Percentiles rank a stretch among this genome's conserved stretches.
phyloP scores from a whole-genome alignment of 2,888 invertebrate species.

The Stramonita haemastoma region DNA sequence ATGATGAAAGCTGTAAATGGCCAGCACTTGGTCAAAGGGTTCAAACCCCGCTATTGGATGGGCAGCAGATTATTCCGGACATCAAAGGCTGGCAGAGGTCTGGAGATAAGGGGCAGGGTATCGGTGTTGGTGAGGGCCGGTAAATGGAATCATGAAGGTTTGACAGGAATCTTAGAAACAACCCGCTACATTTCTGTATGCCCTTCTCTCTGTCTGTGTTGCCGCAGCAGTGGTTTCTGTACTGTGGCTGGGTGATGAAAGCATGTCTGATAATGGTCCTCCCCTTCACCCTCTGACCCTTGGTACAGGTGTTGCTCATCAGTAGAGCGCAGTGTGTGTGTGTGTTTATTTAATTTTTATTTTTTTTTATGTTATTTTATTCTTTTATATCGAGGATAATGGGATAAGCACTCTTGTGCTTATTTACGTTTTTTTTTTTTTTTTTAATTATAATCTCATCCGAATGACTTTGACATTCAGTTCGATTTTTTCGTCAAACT shows the following conservation, averaged over 20 bases:
- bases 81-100: not conserved
- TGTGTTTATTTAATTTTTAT: too few species aligned
- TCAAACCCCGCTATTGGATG: not conserved
- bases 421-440: too few species aligned
- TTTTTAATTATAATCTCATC: too few species aligned
- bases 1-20: constrained; percentile 16
- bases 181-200: too few species aligned
- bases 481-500: too few species aligned
- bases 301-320: too few species aligned
- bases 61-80: not conserved
- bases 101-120: not conserved
- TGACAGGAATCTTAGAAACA: not conserved
- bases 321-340: not conserved
- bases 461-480: too few species aligned
- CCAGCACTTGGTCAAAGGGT: not conserved
- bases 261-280: not conserved
- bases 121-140: not conserved
- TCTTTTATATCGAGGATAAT: too few species aligned
- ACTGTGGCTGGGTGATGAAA: not conserved
- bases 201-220: not conserved
- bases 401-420: too few species aligned
- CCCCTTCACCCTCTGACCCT: too few species aligned
- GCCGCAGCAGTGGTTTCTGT: not conserved
- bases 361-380: too few species aligned
- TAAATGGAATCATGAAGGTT: not conserved